A percentile compares a stretch with the other conserved stretches of the same genome.
Evolutionary conservation across 2,113 vertebrate species (phyloP).

Genomic region (Solenodon paradoxus): DNA sequence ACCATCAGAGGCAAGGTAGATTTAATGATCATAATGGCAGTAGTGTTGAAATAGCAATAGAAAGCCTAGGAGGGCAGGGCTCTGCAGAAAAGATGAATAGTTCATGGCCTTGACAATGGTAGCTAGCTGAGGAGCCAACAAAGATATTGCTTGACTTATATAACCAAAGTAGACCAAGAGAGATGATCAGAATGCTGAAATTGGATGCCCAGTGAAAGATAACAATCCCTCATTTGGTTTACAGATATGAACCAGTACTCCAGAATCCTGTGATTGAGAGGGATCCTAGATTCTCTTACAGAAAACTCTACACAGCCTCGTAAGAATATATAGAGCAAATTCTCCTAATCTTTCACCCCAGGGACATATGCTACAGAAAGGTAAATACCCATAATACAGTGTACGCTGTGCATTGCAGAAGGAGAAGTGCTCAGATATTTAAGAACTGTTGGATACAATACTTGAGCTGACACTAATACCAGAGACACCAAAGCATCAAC

Average conservation of each 20-base stretch:
- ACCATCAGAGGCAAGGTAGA: background rate
- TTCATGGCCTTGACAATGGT: background rate
- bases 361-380: background rate
- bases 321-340: background rate
- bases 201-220: background rate
- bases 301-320: background rate
- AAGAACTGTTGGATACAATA: background rate
- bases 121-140: background rate
- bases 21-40: background rate
- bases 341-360: background rate
- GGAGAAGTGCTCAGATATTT: background rate
- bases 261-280: background rate
- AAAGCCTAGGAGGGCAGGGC: background rate
- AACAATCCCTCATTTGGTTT: background rate
- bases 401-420: too few relatives aligned
- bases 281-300: background rate
- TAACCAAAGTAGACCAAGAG: background rate
- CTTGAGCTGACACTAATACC: background rate
- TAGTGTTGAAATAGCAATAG: background rate
- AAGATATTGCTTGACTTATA: background rate
- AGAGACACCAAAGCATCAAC: background rate
- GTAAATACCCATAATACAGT: background rate
- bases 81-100: background rate
- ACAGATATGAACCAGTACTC: background rate
- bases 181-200: background rate